Percentiles rank a stretch among this genome's conserved stretches.
phyloP scores from a whole-genome alignment of 2,113 vertebrate species.

The Reinhardtius hippoglossoides region DNA sequence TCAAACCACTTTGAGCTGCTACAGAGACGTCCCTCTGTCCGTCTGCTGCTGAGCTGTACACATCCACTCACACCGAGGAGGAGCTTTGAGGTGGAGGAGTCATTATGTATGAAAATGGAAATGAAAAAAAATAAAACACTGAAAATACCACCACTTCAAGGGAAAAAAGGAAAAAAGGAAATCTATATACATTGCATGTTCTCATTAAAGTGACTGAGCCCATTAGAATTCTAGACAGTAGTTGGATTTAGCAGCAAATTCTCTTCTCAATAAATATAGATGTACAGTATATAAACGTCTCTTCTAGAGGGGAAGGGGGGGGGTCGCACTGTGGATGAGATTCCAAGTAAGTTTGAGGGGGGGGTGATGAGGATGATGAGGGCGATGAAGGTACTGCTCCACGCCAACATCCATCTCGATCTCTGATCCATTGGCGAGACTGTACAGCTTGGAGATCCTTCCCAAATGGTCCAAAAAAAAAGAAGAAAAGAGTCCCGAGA shows the following conservation, averaged over 20 bases:
- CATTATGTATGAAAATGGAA: constrained; percentile 62
- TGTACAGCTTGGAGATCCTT: constrained; percentile 56
- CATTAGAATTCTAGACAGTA: constrained; percentile 82
- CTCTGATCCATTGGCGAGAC: constrained; percentile 46
- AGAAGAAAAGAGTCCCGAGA: constrained; percentile 31
- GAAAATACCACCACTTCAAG: constrained; percentile 68
- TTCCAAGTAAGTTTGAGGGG: constrained; percentile 14
- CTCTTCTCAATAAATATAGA: constrained; percentile 82
- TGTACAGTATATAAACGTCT: constrained; percentile 79
- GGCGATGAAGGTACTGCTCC: constrained; percentile 36
- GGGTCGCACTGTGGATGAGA: constrained; percentile 33
- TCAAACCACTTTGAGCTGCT: constrained; percentile 48
- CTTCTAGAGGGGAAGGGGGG: constrained; percentile 24
- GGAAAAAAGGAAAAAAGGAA: constrained; percentile 37
- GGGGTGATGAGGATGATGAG: constrained; percentile 17
- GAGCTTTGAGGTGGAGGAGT: constrained; percentile 50
- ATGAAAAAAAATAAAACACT: constrained; percentile 49
- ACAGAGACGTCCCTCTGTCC: constrained; percentile 47
- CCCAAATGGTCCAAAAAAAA: constrained; percentile 15
- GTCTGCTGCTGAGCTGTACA: constrained; percentile 16
- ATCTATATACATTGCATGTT: constrained; percentile 82
- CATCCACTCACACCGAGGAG: constrained; percentile 23
- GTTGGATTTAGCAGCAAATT: constrained; percentile 82
- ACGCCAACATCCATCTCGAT: constrained; percentile 50
- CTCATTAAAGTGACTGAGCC: constrained; percentile 83